Conservation (phyloP, 2,888 invertebrate species). For the Rhingia campestris region DNA sequence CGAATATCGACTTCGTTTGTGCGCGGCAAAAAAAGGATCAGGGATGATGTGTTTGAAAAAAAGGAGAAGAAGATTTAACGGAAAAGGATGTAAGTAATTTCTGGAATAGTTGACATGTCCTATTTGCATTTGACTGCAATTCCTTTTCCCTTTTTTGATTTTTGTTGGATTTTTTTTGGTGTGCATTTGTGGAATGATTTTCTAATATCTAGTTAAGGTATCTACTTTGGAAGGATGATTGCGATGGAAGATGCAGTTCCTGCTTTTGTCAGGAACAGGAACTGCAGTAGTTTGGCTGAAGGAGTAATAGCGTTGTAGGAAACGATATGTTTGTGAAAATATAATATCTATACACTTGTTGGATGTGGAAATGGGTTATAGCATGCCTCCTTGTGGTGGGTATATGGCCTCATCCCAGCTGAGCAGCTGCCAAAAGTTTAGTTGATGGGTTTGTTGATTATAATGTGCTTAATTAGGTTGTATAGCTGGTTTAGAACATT, state of each 20-base stretch:
- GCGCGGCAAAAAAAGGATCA: constrained; percentile 33
- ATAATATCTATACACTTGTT: too few relatives aligned
- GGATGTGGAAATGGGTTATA: too few relatives aligned
- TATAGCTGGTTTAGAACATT: too few relatives aligned
- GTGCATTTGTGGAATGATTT: neutral
- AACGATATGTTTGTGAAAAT: too few relatives aligned
- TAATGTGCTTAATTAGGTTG: too few relatives aligned
- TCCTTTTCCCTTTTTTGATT: constrained; percentile 12
- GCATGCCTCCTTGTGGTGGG: too few relatives aligned
- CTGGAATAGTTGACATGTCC: constrained; percentile 33
- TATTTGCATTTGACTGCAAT: constrained; percentile 52
- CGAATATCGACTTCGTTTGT: constrained; percentile 31
- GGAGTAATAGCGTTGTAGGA: too few relatives aligned
- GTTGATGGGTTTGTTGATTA: too few relatives aligned
- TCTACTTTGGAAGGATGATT: constrained; percentile 16
- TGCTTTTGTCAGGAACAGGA: neutral
- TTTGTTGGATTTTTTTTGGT: neutral
- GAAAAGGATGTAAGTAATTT: constrained; percentile 35
- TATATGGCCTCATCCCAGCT: too few relatives aligned
- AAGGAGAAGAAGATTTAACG: neutral
- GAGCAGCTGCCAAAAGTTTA: too few relatives aligned
- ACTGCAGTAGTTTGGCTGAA: too few relatives aligned
- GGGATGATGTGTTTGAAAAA: constrained; percentile 11
- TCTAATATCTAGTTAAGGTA: neutral
- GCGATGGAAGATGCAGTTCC: constrained; percentile 4